Evolutionary conservation across 2,797 vertebrate genomes (phyloP).

Genomic region (Bovichtus variegatus): DNA sequence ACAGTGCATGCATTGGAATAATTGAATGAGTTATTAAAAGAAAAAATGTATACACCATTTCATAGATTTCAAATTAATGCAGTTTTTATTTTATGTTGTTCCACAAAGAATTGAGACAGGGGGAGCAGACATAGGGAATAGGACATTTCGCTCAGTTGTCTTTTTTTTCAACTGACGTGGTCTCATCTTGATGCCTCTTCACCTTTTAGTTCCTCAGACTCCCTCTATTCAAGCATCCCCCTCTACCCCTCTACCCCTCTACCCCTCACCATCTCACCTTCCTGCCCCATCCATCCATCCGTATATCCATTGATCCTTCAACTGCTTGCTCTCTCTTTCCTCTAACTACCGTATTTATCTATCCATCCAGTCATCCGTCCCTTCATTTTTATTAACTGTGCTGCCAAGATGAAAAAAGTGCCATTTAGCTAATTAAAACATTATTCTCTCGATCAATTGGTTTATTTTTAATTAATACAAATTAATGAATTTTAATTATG

Average conservation of each 20-base stretch:
- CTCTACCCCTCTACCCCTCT: no score
- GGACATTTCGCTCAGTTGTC: conserved; percentile 2
- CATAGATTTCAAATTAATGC: neutral
- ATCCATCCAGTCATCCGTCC: neutral
- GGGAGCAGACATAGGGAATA: neutral
- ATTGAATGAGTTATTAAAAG: neutral
- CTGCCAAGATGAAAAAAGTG: conserved; percentile 1
- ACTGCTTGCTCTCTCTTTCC: neutral
- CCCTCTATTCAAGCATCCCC: neutral
- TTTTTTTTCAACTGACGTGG: neutral
- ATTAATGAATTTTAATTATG: conserved; percentile 6
- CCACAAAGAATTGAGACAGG: no score
- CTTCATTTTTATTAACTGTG: conserved; percentile 16
- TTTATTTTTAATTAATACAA: neutral
- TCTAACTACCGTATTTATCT: conserved; percentile 3
- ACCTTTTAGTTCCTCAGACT: neutral
- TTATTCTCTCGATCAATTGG: neutral
- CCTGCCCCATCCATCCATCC: neutral
- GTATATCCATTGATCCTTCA: conserved; percentile 3
- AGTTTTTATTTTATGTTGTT: neutral
- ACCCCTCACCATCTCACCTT: neutral
- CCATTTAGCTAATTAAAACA: conserved; percentile 14
- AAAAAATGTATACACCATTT: neutral
- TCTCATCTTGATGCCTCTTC: conserved; percentile 18
- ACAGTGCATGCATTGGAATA: neutral